These are phyloP conservation scores for Cranoglanis bouderius DNA, from an alignment of 2,113 vertebrate species.

Conservation along the genomic window DNA sequence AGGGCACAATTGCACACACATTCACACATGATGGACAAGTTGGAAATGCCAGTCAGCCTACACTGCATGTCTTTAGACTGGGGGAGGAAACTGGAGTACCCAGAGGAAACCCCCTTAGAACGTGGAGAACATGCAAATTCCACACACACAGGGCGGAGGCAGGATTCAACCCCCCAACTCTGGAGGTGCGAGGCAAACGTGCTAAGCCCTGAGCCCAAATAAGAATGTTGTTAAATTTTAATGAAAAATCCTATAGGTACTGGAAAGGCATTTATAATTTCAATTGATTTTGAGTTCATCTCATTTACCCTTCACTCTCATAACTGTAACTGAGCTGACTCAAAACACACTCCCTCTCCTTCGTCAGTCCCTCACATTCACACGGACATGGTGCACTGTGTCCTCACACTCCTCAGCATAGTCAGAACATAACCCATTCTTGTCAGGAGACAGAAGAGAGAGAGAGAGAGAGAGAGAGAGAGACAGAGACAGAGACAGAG, in stretches of 20 bases:
- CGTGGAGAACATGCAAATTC: too few relatives aligned
- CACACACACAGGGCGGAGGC: too few relatives aligned
- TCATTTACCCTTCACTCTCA: not conserved
- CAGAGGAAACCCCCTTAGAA: too few relatives aligned
- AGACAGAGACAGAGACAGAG: not conserved
- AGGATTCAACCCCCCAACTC: too few relatives aligned
- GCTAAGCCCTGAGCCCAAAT: not conserved
- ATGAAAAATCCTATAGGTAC: not conserved
- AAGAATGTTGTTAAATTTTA: not conserved
- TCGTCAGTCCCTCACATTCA: not conserved
- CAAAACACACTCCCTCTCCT: not conserved
- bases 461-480: not conserved
- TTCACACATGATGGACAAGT: too few relatives aligned
- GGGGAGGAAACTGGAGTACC: too few relatives aligned
- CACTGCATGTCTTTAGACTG: too few relatives aligned
- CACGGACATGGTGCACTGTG: not conserved
- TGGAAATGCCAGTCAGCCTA: too few relatives aligned
- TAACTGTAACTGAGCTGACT: not conserved
- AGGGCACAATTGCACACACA: too few relatives aligned
- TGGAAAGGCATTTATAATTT: not conserved
- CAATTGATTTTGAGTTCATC: not conserved
- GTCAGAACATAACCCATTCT: conserved; percentile 36
- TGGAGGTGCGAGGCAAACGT: too few relatives aligned
- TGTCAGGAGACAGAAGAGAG: not conserved
- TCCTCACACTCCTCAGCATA: not conserved